Base-by-base conservation (phyloP, 2,888 invertebrate species). In the Tridacna crocea region DNA sequence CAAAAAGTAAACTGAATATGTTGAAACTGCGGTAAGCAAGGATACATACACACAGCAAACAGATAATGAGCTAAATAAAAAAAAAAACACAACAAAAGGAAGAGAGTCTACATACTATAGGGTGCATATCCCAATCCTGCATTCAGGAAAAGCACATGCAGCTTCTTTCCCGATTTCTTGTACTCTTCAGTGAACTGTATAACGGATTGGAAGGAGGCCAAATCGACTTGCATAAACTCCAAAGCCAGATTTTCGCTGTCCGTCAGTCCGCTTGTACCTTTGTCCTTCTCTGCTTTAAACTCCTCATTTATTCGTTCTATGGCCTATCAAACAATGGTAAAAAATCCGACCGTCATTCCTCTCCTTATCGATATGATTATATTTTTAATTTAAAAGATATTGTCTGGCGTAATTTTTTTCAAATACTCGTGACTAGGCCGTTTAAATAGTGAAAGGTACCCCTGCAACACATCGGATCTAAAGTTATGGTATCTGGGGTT, bases 181-280 rank as follows among this genome's bases (percentile, higher is more conserved):
- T 75, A 87, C 0, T 74, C 70, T 3, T 82, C 77, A 2, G 79
- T 66, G 68, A 87, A 85, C 15, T 79, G n/a, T 17, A 79, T 51
- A 10, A 80, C 82, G 1, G 87, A 87, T 26, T 80, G 74, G 12
- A 84, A 82, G 6, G 85, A 85, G 22, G 76, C 72, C 13, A 80
- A 75, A 55, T 87, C 82, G 1, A 85, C 65, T 27, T 79, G 60
- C 83, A 87, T 85, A 61, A 77, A 87, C 61, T 85, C 79, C 3
- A 87, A 58, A 24, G 66, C 60, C 26, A 85, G 60, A 0, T 22
- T 26, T 22, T 75, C 60, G n/a, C 61, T 72, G 15, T 77, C 75
- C 12, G 77, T 77, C 19, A 87, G 17, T 6, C 65, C 82, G 13
- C 36, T n/a, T 22, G 51, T 79, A 19, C 79, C 79, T 15, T 78